Base-by-base conservation (phyloP, 1,140 invertebrate species). In the Penaeus vannamei region DNA sequence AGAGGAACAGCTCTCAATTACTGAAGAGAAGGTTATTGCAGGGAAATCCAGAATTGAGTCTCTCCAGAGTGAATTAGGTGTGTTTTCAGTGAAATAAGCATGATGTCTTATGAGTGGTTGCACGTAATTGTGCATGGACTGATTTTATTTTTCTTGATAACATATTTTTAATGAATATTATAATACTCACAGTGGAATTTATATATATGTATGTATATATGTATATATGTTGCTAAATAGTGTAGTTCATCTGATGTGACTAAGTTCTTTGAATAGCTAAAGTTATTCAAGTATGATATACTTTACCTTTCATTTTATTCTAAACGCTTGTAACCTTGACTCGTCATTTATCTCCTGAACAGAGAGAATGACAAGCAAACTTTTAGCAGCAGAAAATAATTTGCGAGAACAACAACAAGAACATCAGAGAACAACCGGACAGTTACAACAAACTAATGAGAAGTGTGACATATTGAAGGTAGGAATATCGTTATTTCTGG, bases 21-120 rank as follows among this genome's bases (percentile, higher is more conserved):
- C 88, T 12, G 88, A 90, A 53, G 88, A 90, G 60, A 85, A 86
- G 62, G 76, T 90, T 66, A 29, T 53, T 59, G 77, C 84, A 66
- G 84, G 82, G 29, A 90, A 72, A 20, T 53, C 80, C 29, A 90
- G 66, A n/a, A 79, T 60, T 26, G 77, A 82, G 66, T 72, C 76
- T n/a, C 36, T 85, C 23, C 76, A 90, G 36, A 66, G 19, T 82
- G 84, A 90, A 29, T 53, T 90, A 22, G 88, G 88, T 90, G 20
- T 69, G 64, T 84, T 29, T 32, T 7, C 76, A 23, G 17, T 10
- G 12, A 69, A 22, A 19, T 8, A 22, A 69, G 42, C 29, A 1
- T 26, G 76, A 53, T 19, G 29, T 22, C 59, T 46, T 62, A 85
- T 26, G 64, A 59, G 29, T 20, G 59, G 14, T 53, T 22, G 0